Conservation (phyloP, 2,888 invertebrate genomes). For the Mantis religiosa region DNA sequence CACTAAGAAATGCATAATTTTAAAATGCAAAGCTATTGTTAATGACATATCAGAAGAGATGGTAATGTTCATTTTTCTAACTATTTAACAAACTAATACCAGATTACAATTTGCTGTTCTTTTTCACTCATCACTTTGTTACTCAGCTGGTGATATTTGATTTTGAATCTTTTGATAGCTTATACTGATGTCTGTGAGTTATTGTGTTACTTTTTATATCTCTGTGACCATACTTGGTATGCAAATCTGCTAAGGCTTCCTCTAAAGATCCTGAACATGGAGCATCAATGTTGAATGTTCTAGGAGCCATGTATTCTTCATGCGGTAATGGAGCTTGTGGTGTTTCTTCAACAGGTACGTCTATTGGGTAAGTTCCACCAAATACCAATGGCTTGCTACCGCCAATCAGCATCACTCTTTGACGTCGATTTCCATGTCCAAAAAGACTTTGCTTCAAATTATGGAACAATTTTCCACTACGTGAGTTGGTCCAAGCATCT, state of each 20-base stretch:
- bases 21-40: neutral
- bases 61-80: neutral
- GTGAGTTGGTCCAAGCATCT: slow-evolving; percentile 53
- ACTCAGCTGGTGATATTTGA: neutral
- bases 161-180: neutral
- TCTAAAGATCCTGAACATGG: slow-evolving; percentile 36
- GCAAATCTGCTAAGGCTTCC: neutral
- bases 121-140: neutral
- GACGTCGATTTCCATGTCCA: slow-evolving; percentile 19
- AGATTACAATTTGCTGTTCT: neutral
- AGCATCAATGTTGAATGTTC: slow-evolving; percentile 45
- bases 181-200: neutral
- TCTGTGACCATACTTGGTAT: neutral
- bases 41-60: no score
- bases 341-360: slow-evolving; percentile 52
- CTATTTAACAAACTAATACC: neutral
- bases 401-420: slow-evolving; percentile 14
- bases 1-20: neutral
- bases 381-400: slow-evolving; percentile 65
- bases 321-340: neutral
- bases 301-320: neutral
- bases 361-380: slow-evolving; percentile 84
- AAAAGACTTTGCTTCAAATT: slow-evolving; percentile 24
- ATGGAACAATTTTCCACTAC: slow-evolving; percentile 35
- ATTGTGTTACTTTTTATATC: neutral